These are phyloP conservation scores for Hemibagrus wyckioides DNA, from an alignment of 2,113 vertebrate genomes.

Conservation along the genomic window DNA sequence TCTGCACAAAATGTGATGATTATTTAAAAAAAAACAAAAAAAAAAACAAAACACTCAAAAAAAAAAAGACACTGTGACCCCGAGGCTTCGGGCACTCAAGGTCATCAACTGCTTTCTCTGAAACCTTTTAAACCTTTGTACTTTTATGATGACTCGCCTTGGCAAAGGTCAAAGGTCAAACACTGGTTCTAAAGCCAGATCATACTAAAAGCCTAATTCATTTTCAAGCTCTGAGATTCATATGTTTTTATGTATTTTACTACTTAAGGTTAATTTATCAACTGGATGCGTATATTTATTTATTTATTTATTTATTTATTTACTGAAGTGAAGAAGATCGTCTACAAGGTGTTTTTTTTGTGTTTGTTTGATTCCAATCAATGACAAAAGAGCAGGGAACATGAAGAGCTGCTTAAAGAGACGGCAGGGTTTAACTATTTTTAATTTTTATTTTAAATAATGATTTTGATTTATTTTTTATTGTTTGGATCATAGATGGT, in stretches of 20 bases:
- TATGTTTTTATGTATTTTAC: slow-evolving; percentile 45
- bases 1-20: neutral
- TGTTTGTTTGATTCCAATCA: slow-evolving; percentile 5
- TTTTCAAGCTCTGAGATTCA: neutral
- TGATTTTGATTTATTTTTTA: slow-evolving; percentile 2
- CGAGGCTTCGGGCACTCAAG: slow-evolving; percentile 16
- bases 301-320: slow-evolving; percentile 57
- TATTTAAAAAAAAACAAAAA: neutral
- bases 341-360: neutral
- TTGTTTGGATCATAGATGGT: neutral
- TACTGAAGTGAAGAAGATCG: slow-evolving; percentile 14
- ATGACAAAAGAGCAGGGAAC: slow-evolving; percentile 38
- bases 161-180: slow-evolving; percentile 3
- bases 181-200: neutral
- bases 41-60: no score
- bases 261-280: slow-evolving; percentile 44
- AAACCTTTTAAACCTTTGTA: neutral
- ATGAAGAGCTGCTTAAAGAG: slow-evolving; percentile 25
- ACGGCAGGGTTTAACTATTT: slow-evolving; percentile 35
- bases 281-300: slow-evolving; percentile 47
- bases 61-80: neutral
- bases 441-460: neutral
- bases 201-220: neutral
- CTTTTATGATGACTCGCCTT: neutral
- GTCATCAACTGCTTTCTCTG: slow-evolving; percentile 16